Conservation (phyloP, 2,888 invertebrate species). For the Ormia ochracea region DNA sequence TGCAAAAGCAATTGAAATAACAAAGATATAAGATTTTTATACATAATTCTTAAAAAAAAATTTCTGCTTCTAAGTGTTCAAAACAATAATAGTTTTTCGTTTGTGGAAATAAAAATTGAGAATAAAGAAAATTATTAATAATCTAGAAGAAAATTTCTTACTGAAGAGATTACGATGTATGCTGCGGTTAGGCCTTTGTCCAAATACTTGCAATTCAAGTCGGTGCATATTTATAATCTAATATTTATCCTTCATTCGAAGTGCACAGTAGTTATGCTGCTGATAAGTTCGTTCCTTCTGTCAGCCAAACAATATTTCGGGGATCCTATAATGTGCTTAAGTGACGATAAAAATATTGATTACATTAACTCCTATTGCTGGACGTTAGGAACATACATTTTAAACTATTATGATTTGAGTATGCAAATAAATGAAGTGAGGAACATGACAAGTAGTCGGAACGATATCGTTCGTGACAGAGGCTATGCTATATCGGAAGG, state of each 20-base stretch:
- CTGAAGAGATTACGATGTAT: conserved; percentile 78
- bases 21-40: not conserved
- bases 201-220: conserved; percentile 80
- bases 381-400: conserved; percentile 86
- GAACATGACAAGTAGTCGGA: conserved; percentile 20
- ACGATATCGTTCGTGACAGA: conserved; percentile 11
- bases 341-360: conserved; percentile 79
- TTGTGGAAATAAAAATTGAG: not conserved
- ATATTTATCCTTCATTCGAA: conserved; percentile 86
- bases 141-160: conserved; percentile 11
- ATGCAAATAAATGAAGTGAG: conserved; percentile 28
- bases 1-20: conserved; percentile 5
- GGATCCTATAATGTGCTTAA: conserved; percentile 87
- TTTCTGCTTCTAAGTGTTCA: not conserved
- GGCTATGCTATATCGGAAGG: conserved; percentile 77
- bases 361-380: conserved; percentile 87
- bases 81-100: not conserved
- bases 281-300: conserved; percentile 85
- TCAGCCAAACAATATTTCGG: conserved; percentile 91
- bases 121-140: conserved; percentile 21
- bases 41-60: conserved; percentile 22
- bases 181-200: conserved; percentile 82
- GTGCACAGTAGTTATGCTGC: conserved; percentile 83
- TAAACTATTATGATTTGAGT: conserved; percentile 62
- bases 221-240: conserved; percentile 85